Evolutionary conservation across 2,113 vertebrate genomes (phyloP).

Genomic region (Odocoileus hemionus): DNA sequence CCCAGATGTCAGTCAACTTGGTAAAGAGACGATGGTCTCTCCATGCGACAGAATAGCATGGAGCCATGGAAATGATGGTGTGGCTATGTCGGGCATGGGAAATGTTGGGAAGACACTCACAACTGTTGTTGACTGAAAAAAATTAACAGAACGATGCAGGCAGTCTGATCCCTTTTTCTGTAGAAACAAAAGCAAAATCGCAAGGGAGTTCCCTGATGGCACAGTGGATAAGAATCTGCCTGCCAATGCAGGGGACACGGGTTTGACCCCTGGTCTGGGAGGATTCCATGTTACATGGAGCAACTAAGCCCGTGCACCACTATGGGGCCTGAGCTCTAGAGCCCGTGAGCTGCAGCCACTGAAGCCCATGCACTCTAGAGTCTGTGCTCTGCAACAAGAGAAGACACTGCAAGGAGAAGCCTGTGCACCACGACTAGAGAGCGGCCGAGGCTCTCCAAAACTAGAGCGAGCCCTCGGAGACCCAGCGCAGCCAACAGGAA

Average conservation of each 20-base stretch:
- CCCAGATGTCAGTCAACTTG: rapidly evolving
- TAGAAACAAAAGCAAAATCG: not conserved
- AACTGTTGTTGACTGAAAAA: not conserved
- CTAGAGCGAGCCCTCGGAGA: not conserved
- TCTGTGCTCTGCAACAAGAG: not conserved
- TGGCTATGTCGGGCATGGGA: rapidly evolving
- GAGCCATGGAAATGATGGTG: rapidly evolving
- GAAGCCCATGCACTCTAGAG: not conserved
- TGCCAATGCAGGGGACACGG: not conserved
- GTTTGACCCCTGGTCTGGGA: not conserved
- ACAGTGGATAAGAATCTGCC: not conserved
- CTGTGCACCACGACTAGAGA: not conserved
- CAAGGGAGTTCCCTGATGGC: not conserved
- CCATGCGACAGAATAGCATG: rapidly evolving
- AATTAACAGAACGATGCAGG: too few species aligned
- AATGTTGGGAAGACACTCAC: not conserved
- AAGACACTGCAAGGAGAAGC: not conserved
- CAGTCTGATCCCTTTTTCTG: not conserved
- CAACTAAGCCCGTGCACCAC: not conserved
- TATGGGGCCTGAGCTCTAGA: not conserved
- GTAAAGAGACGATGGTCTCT: rapidly evolving
- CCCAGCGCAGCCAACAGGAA: rapidly evolving
- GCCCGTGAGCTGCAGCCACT: not conserved
- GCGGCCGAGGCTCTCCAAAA: not conserved
- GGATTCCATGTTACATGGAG: not conserved